A percentile compares a stretch with the other conserved stretches of the same genome.
These are phyloP conservation scores for Hystrix cristata DNA, from an alignment of 2,113 vertebrate genomes.

Conservation along the genomic window DNA sequence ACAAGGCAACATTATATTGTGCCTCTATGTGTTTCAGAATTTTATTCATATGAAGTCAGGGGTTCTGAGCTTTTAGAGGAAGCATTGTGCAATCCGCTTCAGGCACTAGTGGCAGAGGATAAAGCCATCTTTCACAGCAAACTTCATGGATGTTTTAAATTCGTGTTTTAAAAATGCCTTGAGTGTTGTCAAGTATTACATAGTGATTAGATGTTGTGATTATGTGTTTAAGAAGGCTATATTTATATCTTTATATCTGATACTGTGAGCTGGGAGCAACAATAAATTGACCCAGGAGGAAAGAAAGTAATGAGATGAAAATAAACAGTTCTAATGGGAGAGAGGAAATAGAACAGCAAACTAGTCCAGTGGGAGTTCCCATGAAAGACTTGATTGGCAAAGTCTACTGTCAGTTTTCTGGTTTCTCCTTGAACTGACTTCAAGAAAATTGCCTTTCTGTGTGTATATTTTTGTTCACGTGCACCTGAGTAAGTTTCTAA, in stretches of 20 bases:
- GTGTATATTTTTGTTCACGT: neutral
- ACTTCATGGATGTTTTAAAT: conserved; percentile 31
- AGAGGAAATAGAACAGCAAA: neutral
- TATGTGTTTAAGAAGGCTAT: conserved; percentile 35
- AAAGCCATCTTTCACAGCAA: conserved; percentile 63
- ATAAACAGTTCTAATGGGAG: neutral
- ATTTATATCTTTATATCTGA: conserved; percentile 38
- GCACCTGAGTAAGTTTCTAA: neutral
- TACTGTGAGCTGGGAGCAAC: neutral
- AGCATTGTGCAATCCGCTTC: neutral
- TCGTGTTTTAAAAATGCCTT: conserved; percentile 55
- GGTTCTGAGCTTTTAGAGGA: conserved; percentile 6
- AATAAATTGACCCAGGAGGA: neutral
- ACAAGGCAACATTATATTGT: conserved; percentile 16
- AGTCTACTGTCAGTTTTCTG: neutral
- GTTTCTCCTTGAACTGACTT: conserved; percentile 27
- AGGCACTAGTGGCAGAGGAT: conserved; percentile 2
- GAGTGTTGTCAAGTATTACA: conserved; percentile 45
- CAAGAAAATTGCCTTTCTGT: neutral
- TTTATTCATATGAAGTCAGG: neutral
- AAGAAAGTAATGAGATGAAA: conserved; percentile 12
- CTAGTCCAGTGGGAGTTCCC: neutral
- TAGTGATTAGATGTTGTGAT: conserved; percentile 18
- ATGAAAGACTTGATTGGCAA: neutral
- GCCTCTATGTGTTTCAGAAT: conserved; percentile 7